These are phyloP conservation scores for Anthopleura xanthogrammica DNA, from an alignment of 92 coral and sea anemone genomes.

Conservation along the genomic window DNA sequence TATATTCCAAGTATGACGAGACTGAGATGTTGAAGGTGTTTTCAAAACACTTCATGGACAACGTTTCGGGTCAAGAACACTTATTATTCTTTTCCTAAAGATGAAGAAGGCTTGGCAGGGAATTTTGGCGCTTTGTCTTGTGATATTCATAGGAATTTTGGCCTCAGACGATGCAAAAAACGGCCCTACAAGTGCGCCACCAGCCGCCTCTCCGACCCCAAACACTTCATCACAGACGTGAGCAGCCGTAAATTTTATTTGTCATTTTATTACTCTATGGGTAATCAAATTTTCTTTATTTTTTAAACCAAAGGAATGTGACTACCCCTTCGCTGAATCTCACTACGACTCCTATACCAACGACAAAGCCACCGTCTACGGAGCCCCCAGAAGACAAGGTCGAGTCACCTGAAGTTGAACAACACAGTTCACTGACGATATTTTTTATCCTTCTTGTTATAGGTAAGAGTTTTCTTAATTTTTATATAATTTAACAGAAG, in stretches of 20 bases:
- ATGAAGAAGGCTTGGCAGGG: conserved; percentile 41
- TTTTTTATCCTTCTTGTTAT: conserved; percentile 95
- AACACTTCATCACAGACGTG: conserved; percentile 36
- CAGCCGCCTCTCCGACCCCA: background rate
- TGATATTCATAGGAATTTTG: conserved; percentile 16
- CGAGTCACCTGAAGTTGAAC: conserved; percentile 93
- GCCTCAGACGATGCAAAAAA: conserved; percentile 8
- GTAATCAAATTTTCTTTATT: background rate
- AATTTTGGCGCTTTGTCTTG: conserved; percentile 28
- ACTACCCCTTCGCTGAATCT: conserved; percentile 29
- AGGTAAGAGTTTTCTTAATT: conserved; percentile 57
- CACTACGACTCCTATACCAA: conserved; percentile 43
- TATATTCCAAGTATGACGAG: conserved; percentile 28
- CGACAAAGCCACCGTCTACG: conserved; percentile 47
- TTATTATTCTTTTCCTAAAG: conserved; percentile 7
- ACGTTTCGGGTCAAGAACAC: background rate
- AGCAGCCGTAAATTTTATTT: background rate
- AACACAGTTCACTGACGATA: conserved; percentile 95
- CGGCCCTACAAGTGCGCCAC: background rate
- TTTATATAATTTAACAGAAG: too few relatives aligned
- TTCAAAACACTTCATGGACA: conserved; percentile 10
- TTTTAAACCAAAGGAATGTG: conserved; percentile 2
- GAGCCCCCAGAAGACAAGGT: conserved; percentile 66
- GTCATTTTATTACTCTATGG: background rate
- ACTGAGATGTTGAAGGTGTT: conserved; percentile 4